phyloP scores from a whole-genome alignment of 1,140 invertebrate genomes.

The Gonatopus flavifemur region DNA sequence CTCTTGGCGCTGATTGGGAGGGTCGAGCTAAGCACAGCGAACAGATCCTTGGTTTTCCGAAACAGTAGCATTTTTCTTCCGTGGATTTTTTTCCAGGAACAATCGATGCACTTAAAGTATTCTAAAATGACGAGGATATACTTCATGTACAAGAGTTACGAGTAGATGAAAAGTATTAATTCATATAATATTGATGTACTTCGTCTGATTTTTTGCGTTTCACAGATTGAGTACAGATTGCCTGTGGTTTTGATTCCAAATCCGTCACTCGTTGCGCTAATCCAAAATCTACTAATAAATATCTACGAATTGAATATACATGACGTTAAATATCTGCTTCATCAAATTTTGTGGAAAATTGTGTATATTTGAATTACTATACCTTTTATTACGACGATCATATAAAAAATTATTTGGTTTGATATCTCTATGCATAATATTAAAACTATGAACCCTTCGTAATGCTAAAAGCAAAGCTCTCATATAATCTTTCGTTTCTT shows the following conservation, averaged over 20 bases:
- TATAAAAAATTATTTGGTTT: slow-evolving; percentile 93
- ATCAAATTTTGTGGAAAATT: slow-evolving; percentile 5
- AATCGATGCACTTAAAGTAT: slow-evolving; percentile 32
- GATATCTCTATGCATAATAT: slow-evolving; percentile 90
- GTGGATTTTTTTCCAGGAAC: slow-evolving; percentile 27
- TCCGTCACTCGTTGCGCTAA: slow-evolving; percentile 67
- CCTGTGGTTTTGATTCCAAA: slow-evolving; percentile 28
- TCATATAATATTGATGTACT: slow-evolving; percentile 28
- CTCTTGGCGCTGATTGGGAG: slow-evolving; percentile 71
- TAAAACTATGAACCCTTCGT: slow-evolving; percentile 77
- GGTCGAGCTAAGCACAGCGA: slow-evolving; percentile 63
- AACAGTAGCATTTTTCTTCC: slow-evolving; percentile 63
- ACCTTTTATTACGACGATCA: slow-evolving; percentile 74
- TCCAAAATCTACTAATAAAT: slow-evolving; percentile 86
- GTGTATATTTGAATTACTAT: slow-evolving; percentile 31
- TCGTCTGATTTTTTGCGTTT: slow-evolving; percentile 48
- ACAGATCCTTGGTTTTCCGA: slow-evolving; percentile 67
- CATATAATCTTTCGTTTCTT: slow-evolving; percentile 81
- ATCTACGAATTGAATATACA: slow-evolving; percentile 50
- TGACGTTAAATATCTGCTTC: neutral
- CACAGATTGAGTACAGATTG: slow-evolving; percentile 16
- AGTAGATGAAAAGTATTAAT: neutral
- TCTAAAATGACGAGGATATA: slow-evolving; percentile 38
- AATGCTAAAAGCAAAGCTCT: slow-evolving; percentile 79
- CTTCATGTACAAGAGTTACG: neutral